Base-by-base conservation (phyloP, 2,113 vertebrate species). In the Pontoporia blainvillei region DNA sequence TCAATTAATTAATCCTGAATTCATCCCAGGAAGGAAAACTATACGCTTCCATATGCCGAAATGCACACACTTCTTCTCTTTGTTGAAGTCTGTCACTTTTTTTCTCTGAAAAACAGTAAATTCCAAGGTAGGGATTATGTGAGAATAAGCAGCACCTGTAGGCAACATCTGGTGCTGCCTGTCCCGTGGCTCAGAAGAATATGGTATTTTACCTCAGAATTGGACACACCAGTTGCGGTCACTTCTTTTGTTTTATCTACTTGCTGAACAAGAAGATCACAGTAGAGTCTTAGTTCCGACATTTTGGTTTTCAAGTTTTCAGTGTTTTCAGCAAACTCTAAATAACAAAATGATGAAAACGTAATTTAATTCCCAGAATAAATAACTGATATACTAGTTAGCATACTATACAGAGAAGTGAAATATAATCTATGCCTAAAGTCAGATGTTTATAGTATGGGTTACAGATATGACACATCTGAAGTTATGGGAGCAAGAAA, bases 191-290 rank as follows among this genome's bases (percentile, higher is more conserved):
- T 36, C 25, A 71, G 46, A 67, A 44, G 44, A 78, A 78, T 23
- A 78, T 23, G 67, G n/a, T 8, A 71, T 84, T 93, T 95, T 98
- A 99, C 99, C 98, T 98, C 98, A n/a, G 98, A 95, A 81, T 96
- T 98, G 71, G 98, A 96, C 18, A 93, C 72, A 23, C 94, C 96
- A 57, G 94, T 76, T 94, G 98, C 93, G 67, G 98, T 97, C 67
- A 96, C 96, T 97, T 99, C 98, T 95, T 99, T 99, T 0, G 99
- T 99, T 98, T 99, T 99, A 98, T 99, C 99, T 92, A 99, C 99
- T 99, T 99, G 99, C 96, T 99, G 99, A 94, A 99, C 99, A 88
- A 99, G 99, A 94, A 99, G 99, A 98, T 99, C 99, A 98, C 99
- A 99, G 98, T 99, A 99, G 76, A 99, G 98, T 97, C 99, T 98